Base-by-base conservation (phyloP, 2,113 vertebrate genomes). In the Sterna hirundo region DNA sequence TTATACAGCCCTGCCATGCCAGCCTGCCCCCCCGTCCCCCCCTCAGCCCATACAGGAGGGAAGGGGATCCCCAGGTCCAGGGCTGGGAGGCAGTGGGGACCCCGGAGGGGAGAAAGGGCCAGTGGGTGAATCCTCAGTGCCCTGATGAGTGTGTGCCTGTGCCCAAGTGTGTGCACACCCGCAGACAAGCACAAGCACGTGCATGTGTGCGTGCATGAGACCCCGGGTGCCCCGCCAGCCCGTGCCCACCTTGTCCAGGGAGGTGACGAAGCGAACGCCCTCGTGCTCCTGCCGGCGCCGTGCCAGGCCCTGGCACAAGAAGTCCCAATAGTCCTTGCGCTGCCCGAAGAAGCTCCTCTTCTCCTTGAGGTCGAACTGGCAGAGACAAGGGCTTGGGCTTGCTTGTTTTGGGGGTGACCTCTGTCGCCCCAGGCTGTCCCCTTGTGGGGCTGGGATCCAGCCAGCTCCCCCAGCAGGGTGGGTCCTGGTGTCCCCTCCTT, bases 281-380 rank as follows among this genome's bases (percentile, higher is more conserved):
- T 96, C 10, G 0, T 96, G 95, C 65, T 60, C 42, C 89, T 97
- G 93, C 19, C 95, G 95, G 40, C 95, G 86, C 29, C 1, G 91
- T 1, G 91, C 69, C 55, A 98, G 92, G 49, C 97, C 95, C 1
- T 96, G 88, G 81, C 94, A 97, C 42, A 98, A 79, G 85, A 98
- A 98, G 86, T 98, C 98, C 98, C 98, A 98, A 23, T 98, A 98
- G 78, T 97, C 97, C 74, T 97, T 98, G 74, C 76, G 98, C 61
- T 98, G 92, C 20, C 98, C 97, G 4, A 98, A 97, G 86, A 98
- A 97, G 82, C 94, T 98, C 87, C 66, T 98, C 93, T 98, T 98
- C 83, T 98, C 98, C 88, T 98, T 98, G 85, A 97, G 97, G 86
- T 98, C 98, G 15, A 98, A 98, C 98, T 98, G 94, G 38, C 71